Evolutionary conservation across 2,888 invertebrate genomes (phyloP).

Genomic region (Macrophya annulata): DNA sequence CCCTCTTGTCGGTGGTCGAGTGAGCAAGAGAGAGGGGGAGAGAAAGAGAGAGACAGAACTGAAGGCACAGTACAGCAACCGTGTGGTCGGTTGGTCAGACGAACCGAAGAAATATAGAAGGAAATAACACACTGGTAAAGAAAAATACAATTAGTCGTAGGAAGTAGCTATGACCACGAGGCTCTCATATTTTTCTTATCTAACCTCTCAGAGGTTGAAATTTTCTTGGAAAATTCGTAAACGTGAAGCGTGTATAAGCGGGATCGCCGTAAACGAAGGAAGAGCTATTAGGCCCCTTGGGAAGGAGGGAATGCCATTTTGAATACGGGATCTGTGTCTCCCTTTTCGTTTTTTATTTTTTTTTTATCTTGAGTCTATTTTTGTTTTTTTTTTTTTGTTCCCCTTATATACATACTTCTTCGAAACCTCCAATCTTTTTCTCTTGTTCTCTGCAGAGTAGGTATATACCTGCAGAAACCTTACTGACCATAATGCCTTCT

Average conservation of each 20-base stretch:
- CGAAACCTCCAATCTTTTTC: conserved; percentile 49
- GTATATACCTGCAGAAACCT: conserved; percentile 26
- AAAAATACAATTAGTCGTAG: conserved; percentile 16
- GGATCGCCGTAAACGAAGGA: conserved; percentile 47
- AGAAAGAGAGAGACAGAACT: background rate
- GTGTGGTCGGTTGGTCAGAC: background rate
- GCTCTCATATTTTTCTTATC: background rate
- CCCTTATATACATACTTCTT: conserved; percentile 43
- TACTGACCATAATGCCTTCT: background rate
- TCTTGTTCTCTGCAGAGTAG: background rate
- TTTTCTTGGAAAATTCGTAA: conserved; percentile 29
- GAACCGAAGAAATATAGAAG: background rate
- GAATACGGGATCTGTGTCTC: conserved; percentile 46
- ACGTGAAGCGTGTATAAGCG: background rate
- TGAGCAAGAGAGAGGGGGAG: background rate
- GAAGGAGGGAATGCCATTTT: conserved; percentile 30
- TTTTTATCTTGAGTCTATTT: conserved; percentile 43
- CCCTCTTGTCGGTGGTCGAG: background rate
- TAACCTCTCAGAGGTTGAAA: background rate
- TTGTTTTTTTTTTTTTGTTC: conserved; percentile 58
- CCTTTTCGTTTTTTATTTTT: conserved; percentile 28
- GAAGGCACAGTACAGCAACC: background rate
- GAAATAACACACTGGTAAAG: background rate
- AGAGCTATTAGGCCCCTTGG: conserved; percentile 32
- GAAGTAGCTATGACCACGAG: background rate